Conservation (phyloP, 2,113 vertebrate species). For the Thunnus thynnus region DNA sequence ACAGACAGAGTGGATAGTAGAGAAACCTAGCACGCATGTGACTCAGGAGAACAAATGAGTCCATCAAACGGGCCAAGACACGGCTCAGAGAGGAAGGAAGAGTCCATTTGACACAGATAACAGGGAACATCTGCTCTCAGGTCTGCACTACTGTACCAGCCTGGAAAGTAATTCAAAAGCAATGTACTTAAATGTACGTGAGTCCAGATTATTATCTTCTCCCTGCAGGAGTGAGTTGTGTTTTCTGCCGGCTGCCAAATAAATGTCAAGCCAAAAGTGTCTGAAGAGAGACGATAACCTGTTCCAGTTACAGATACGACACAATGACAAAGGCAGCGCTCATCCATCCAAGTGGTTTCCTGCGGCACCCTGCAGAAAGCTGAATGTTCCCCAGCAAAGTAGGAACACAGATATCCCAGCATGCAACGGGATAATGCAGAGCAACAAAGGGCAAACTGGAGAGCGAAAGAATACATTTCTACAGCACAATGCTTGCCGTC, state of each 20-base stretch:
- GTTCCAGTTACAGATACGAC: slow-evolving; percentile 1
- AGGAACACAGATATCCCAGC: slow-evolving; percentile 47
- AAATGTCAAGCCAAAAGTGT: slow-evolving; percentile 12
- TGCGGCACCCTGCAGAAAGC: slow-evolving; percentile 27
- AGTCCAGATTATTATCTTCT: neutral
- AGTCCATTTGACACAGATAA: slow-evolving; percentile 66
- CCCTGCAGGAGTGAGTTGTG: slow-evolving; percentile 3
- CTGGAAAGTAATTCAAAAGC: slow-evolving; percentile 5
- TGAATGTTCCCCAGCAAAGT: neutral
- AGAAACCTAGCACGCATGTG: neutral
- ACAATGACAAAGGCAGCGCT: slow-evolving; percentile 7
- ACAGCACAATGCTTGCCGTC: slow-evolving; percentile 63
- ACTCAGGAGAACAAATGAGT: neutral
- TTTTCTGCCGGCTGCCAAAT: slow-evolving; percentile 36
- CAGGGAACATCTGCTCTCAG: slow-evolving; percentile 61
- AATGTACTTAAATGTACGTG: neutral
- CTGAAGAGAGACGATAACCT: slow-evolving; percentile 2
- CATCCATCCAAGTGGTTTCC: slow-evolving; percentile 35
- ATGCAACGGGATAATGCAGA: slow-evolving; percentile 50
- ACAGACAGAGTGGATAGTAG: neutral
- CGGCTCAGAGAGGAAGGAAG: slow-evolving; percentile 40
- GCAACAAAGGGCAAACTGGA: slow-evolving; percentile 30
- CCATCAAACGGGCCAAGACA: slow-evolving; percentile 31
- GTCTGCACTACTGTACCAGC: slow-evolving; percentile 11
- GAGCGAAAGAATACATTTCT: slow-evolving; percentile 29